Conservation (phyloP, 2,888 invertebrate genomes). For the Ecdyonurus torrentis region DNA sequence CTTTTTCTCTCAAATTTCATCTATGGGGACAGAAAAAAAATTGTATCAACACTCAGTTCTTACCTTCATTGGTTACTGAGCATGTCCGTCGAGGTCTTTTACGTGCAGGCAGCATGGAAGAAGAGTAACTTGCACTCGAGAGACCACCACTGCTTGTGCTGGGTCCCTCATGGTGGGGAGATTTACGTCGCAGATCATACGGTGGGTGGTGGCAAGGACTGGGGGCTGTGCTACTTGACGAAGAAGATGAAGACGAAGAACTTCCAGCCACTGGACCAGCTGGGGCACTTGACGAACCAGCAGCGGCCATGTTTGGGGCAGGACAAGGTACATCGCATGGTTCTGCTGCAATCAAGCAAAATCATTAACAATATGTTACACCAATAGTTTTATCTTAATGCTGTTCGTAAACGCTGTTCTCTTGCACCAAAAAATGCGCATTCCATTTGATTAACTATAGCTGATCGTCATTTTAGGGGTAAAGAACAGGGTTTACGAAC, state of each 20-base stretch:
- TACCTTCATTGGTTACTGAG: conserved; percentile 32
- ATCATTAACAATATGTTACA: too few relatives aligned
- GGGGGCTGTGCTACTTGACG: conserved; percentile 18
- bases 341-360: conserved; percentile 31
- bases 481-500: too few relatives aligned
- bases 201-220: conserved; percentile 58
- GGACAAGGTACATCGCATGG: conserved; percentile 43
- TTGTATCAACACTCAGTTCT: neutral
- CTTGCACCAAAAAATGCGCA: too few relatives aligned
- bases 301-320: conserved; percentile 46
- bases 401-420: too few relatives aligned
- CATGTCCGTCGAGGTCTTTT: conserved; percentile 63
- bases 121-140: conserved; percentile 28
- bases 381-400: too few relatives aligned
- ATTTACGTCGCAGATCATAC: conserved; percentile 77
- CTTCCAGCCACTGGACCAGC: conserved; percentile 16
- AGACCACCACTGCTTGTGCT: conserved; percentile 34
- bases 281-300: conserved; percentile 26
- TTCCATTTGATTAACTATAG: too few relatives aligned
- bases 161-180: conserved; percentile 47
- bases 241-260: conserved; percentile 13
- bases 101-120: conserved; percentile 61
- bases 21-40: too few relatives aligned
- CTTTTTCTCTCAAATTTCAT: too few relatives aligned
- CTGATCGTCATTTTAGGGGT: too few relatives aligned